Evolutionary conservation across 2,888 invertebrate genomes (phyloP), one percentile per base, ranked within the genome.

Genomic region (Lasioglossum malachurum): DNA sequence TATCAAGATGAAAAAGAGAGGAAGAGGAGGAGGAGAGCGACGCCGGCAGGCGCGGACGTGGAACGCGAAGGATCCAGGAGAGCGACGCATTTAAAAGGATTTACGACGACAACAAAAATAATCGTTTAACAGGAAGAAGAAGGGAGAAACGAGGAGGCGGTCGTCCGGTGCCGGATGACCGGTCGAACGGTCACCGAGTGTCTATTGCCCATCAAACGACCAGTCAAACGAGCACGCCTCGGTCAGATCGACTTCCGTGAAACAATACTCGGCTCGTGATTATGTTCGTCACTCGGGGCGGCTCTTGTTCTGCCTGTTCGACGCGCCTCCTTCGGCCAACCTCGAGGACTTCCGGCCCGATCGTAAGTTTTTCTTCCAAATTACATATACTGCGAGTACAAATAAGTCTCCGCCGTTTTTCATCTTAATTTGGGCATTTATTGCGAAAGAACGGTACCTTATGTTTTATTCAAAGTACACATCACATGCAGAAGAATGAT

Each of bases 81-180:
- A 92, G 91, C 92, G 92, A 88, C 88, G 87, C 89, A 87, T 93
- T 92, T 92, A 89, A 92, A 92, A 92, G 92, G 90, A 92, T 92
- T 92, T 92, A 92, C 90, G 92, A 92, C 92, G 92, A 91, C 92
- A 92, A 92, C 92, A 92, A 92, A 92, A 92, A 92, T 92, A 92
- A 92, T 92, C 92, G 92, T 92, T 92, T 92, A 92, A 92, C 91
- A 85, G 76, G 88, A 82, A 82, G 67, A 69, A 35, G 75, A 23
- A 64, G 80, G 75, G 74, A 73, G 84, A 49, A 67, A 67, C 44
- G 46, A 82, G 72, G 80, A 80, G 78, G 38, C 80, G 85, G 84
- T 86, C 77, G 83, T 91, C 78, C 75, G 75, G 73, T 76, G 81
- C 78, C 35, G 86, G 86, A 90, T 90, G 91, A 92, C 92, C 88